Evolutionary conservation across 2,888 invertebrate genomes (phyloP).

Genomic region (Ypsolopha scabrella): DNA sequence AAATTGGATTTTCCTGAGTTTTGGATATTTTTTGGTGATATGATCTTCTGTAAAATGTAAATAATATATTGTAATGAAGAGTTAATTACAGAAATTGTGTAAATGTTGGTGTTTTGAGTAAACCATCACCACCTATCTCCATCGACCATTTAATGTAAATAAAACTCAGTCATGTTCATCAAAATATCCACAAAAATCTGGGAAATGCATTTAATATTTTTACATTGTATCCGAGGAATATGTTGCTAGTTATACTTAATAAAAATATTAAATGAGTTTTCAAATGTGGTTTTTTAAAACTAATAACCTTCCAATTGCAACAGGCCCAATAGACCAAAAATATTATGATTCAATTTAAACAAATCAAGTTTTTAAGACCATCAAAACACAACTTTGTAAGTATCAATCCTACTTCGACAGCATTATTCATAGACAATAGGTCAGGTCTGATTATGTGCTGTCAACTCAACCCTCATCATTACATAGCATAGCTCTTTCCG

Average conservation of each 20-base stretch:
- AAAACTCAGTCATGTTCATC: neutral
- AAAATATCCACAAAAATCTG: constrained; percentile 36
- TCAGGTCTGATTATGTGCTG: too few species aligned
- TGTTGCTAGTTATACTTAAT: constrained; percentile 49
- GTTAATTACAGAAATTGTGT: neutral
- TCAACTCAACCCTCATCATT: neutral
- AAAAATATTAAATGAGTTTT: constrained; percentile 61
- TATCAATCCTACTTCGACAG: too few species aligned
- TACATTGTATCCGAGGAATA: constrained; percentile 47
- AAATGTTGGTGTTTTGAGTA: neutral
- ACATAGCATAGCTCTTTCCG: neutral
- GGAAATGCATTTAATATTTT: constrained; percentile 63
- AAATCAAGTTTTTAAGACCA: too few species aligned
- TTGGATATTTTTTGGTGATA: constrained; percentile 25
- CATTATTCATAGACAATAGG: too few species aligned
- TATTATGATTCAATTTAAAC: too few species aligned
- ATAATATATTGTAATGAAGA: constrained; percentile 12
- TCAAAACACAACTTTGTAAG: too few species aligned
- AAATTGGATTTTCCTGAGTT: neutral
- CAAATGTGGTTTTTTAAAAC: neutral
- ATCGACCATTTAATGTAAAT: constrained; percentile 25
- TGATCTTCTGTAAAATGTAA: constrained; percentile 30
- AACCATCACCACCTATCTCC: neutral
- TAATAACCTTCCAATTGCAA: too few species aligned
- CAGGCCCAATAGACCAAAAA: too few species aligned